phyloP scores from a whole-genome alignment of 2,797 vertebrate species.

The Gephyroberyx darwinii region DNA sequence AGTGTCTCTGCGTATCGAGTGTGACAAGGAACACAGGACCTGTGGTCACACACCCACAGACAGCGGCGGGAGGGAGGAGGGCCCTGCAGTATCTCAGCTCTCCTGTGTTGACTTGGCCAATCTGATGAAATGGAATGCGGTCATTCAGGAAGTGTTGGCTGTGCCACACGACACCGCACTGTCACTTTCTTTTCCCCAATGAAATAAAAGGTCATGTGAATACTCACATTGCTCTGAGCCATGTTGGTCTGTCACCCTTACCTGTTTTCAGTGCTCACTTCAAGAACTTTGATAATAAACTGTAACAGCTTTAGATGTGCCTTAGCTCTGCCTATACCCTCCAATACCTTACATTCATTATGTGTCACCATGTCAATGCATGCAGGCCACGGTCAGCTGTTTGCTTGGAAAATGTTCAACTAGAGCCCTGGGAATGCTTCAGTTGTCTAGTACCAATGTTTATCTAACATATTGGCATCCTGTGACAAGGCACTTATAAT shows the following conservation, averaged over 20 bases:
- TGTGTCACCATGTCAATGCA: too few relatives aligned
- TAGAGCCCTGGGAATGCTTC: neutral
- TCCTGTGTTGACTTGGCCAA: slow-evolving; percentile 59
- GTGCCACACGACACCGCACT: neutral
- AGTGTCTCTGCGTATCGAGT: slow-evolving; percentile 20
- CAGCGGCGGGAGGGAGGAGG: slow-evolving; percentile 46
- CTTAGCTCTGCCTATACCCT: neutral
- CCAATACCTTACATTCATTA: too few relatives aligned
- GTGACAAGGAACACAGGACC: slow-evolving; percentile 20
- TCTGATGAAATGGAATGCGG: slow-evolving; percentile 76
- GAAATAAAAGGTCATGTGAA: slow-evolving; percentile 12
- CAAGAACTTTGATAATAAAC: neutral
- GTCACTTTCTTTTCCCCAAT: slow-evolving; percentile 11
- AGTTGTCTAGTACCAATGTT: neutral
- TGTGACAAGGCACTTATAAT: neutral
- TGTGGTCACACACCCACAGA: slow-evolving; percentile 51
- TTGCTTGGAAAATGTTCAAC: neutral
- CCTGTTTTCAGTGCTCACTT: neutral
- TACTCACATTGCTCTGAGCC: neutral
- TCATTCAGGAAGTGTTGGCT: slow-evolving; percentile 74
- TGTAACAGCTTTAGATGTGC: neutral
- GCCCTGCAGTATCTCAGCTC: slow-evolving; percentile 28
- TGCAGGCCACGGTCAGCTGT: neutral
- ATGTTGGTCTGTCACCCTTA: neutral
- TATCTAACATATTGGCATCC: neutral